phyloP scores from a whole-genome alignment of 1,140 invertebrate genomes.

The Cecropterus lyciades region DNA sequence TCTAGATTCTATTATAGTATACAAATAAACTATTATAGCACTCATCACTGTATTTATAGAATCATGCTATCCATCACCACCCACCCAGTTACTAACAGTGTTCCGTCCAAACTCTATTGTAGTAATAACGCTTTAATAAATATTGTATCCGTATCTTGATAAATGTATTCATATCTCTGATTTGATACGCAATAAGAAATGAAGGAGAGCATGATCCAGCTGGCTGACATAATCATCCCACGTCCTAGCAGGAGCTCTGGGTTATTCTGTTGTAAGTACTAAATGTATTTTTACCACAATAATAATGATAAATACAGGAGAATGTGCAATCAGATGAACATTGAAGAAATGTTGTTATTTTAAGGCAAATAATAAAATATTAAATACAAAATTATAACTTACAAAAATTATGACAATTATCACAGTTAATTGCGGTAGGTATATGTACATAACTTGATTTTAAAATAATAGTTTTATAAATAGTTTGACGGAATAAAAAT shows the following conservation, averaged over 20 bases:
- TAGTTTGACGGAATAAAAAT: too few relatives aligned
- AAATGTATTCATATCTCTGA: conserved; percentile 58
- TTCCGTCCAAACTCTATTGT: conserved; percentile 21
- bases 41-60: conserved; percentile 17
- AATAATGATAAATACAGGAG: too few relatives aligned
- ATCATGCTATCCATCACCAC: conserved; percentile 23
- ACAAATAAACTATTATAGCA: conserved; percentile 4
- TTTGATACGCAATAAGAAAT: conserved; percentile 54
- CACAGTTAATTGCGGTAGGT: too few relatives aligned
- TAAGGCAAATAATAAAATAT: too few relatives aligned
- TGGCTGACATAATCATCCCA: conserved; percentile 54
- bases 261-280: conserved; percentile 44
- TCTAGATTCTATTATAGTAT: too few relatives aligned
- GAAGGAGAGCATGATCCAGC: conserved; percentile 49
- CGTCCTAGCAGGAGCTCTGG: conserved; percentile 38
- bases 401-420: too few relatives aligned
- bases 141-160: conserved; percentile 51
- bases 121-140: conserved; percentile 39
- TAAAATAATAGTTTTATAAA: too few relatives aligned
- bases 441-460: too few relatives aligned
- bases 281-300: too few relatives aligned
- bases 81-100: conserved; percentile 28
- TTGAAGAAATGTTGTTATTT: too few relatives aligned
- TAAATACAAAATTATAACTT: too few relatives aligned
- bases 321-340: too few relatives aligned